Evolutionary conservation across 2,888 invertebrate species (phyloP).

Genomic region (Hydraecia micacea): DNA sequence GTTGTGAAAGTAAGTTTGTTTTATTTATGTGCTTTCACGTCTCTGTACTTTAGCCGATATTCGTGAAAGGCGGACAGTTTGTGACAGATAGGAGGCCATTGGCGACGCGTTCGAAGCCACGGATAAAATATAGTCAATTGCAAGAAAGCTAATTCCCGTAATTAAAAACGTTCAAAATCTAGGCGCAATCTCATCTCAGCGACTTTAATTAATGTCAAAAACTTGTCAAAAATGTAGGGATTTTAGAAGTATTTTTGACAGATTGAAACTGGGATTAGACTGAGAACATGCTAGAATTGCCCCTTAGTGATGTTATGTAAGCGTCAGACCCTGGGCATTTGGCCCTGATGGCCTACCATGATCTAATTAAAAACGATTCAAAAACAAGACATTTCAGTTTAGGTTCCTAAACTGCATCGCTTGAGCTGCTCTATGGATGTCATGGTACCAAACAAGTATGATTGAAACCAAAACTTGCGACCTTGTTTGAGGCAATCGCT

Average conservation of each 20-base stretch:
- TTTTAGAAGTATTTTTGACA: too few species aligned
- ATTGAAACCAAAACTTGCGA: too few species aligned
- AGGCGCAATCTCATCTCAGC: neutral
- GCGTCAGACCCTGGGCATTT: neutral
- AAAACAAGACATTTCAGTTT: too few species aligned
- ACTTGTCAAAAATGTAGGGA: neutral
- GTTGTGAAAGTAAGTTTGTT: conserved; percentile 10
- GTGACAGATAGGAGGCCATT: neutral
- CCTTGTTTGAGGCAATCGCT: too few species aligned
- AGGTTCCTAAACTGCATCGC: too few species aligned
- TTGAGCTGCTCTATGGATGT: too few species aligned
- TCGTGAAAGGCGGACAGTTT: conserved; percentile 10
- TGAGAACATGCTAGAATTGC: neutral
- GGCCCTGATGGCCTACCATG: too few species aligned
- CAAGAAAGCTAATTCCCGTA: neutral
- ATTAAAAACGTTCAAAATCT: neutral
- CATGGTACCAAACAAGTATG: too few species aligned
- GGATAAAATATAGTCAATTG: neutral
- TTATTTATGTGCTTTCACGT: conserved; percentile 37
- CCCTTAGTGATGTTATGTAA: neutral
- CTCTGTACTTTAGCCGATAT: conserved; percentile 1
- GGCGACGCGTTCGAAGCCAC: neutral
- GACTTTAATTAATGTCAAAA: neutral
- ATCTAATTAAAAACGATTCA: too few species aligned
- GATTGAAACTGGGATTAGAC: neutral